Percentiles rank a stretch among this genome's conserved stretches.
Conservation (phyloP, 2,797 vertebrate genomes). For the Lacerta viridis region DNA sequence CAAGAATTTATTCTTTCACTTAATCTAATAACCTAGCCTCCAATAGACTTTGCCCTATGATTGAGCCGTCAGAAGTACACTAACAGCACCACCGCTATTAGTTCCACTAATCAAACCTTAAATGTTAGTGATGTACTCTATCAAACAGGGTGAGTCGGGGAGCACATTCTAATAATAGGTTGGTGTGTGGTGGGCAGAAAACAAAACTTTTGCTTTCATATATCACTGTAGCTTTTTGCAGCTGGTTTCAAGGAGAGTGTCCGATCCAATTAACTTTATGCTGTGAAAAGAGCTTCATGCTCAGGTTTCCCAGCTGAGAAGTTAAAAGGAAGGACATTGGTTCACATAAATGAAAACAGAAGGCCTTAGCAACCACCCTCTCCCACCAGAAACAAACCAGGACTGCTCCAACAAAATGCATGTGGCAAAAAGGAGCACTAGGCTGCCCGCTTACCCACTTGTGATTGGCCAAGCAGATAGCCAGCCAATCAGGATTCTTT, state of each 20-base stretch:
- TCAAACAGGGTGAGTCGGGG: neutral
- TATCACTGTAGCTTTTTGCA: neutral
- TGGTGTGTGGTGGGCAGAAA: neutral
- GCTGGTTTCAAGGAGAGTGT: neutral
- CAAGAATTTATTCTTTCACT: constrained; percentile 58
- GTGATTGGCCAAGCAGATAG: too few species aligned
- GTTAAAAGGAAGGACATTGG: neutral
- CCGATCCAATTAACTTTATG: neutral
- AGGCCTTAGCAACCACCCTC: too few species aligned
- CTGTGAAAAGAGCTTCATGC: neutral
- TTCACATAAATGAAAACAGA: neutral
- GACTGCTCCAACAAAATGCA: too few species aligned
- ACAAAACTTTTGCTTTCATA: neutral
- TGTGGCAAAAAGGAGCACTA: too few species aligned
- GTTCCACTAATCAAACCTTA: constrained; percentile 13
- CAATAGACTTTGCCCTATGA: constrained; percentile 55
- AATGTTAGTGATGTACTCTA: neutral
- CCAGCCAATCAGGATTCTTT: too few species aligned
- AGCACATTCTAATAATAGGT: neutral
- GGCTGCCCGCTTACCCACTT: too few species aligned
- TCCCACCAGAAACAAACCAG: too few species aligned
- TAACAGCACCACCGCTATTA: constrained; percentile 5
- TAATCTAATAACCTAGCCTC: constrained; percentile 54
- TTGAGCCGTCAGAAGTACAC: constrained; percentile 42
- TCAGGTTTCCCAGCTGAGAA: neutral